Base-by-base conservation (phyloP, 2,888 invertebrate genomes). In the Isoperla grammatica region DNA sequence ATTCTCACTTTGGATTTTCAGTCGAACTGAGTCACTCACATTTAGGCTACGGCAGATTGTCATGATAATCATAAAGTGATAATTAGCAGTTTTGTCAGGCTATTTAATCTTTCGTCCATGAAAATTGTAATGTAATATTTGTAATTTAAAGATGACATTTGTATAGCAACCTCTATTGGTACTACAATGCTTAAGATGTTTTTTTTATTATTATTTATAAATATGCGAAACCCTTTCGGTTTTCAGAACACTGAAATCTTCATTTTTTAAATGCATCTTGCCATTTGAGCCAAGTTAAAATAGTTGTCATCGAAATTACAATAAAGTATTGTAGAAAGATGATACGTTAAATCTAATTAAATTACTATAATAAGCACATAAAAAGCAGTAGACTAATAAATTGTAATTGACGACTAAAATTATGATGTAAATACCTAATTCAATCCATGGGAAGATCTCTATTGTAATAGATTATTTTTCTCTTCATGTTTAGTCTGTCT, bases 91-190 rank as follows among this genome's bases (percentile, higher is more conserved):
- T 29, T 29, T 8, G 17, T 37, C 53, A 39, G 53, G 12, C 53
- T 60, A 56, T 56, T 59, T 60, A 56, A 60, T 49, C 60, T 60
- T 60, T 50, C 50, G 60, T 60, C 60, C 60, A 59, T 54, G 20
- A 37, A 57, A 56, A 56, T 56, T 23, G 42, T 50, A 53, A 56
- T 35, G 37, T 19, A 29, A 35, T 60, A 56, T 56, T 60, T 56
- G 56, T 60, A 60, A 60, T 42, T 56, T 56, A 56, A 56, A 42
- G 50, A 45, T 29, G 15, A 45, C 45, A 45, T 39, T 53, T 53
- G 53, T 53, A 53, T 37, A 15, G 53, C 4, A 37, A 39, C 20
- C 53, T 53, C 53, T 29, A 29, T 29, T 29, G 29, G 29, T 29
- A 29, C 29, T 29, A 29, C 29, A 29, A 29, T 29, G 29, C 29